Evolutionary conservation across 1,140 invertebrate species (phyloP).

Genomic region (Temnothorax longispinosus): DNA sequence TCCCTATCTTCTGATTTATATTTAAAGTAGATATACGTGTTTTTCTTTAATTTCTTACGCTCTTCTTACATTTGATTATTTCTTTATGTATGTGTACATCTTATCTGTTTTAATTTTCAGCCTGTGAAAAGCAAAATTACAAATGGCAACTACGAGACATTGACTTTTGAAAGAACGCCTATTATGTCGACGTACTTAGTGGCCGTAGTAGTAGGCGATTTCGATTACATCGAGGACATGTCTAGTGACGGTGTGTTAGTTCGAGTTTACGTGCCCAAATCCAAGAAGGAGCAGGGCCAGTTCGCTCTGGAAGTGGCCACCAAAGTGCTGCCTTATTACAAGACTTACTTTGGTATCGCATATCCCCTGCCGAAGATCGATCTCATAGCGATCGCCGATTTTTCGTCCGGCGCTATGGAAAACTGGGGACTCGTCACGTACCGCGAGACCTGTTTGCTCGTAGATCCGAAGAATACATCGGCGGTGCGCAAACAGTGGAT

Average conservation of each 20-base stretch:
- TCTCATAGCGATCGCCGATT: constrained; percentile 97
- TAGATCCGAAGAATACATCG: constrained; percentile 94
- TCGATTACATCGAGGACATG: constrained; percentile 95
- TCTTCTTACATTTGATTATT: not conserved
- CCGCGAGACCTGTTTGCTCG: constrained; percentile 93
- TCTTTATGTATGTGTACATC: not conserved
- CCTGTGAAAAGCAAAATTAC: constrained; percentile 70
- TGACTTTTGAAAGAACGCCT: constrained; percentile 94
- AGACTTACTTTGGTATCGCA: constrained; percentile 97
- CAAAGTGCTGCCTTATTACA: constrained; percentile 96
- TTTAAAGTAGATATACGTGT: not conserved
- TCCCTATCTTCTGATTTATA: not conserved
- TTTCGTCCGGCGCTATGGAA: constrained; percentile 97
- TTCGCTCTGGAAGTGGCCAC: constrained; percentile 96
- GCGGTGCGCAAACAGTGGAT: constrained; percentile 94
- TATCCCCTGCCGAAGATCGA: constrained; percentile 99
- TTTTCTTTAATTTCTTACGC: not conserved
- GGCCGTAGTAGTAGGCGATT: constrained; percentile 97
- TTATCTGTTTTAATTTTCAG: constrained; percentile 68
- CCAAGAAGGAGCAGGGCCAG: constrained; percentile 96
- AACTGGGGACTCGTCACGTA: constrained; percentile 97
- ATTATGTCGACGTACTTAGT: constrained; percentile 99
- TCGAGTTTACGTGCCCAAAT: constrained; percentile 96
- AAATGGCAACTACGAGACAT: constrained; percentile 80
- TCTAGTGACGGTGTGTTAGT: constrained; percentile 94